Percentiles rank a stretch among this genome's conserved stretches.
phyloP scores from a whole-genome alignment of 2,113 vertebrate species.

The Zonotrichia leucophrys region DNA sequence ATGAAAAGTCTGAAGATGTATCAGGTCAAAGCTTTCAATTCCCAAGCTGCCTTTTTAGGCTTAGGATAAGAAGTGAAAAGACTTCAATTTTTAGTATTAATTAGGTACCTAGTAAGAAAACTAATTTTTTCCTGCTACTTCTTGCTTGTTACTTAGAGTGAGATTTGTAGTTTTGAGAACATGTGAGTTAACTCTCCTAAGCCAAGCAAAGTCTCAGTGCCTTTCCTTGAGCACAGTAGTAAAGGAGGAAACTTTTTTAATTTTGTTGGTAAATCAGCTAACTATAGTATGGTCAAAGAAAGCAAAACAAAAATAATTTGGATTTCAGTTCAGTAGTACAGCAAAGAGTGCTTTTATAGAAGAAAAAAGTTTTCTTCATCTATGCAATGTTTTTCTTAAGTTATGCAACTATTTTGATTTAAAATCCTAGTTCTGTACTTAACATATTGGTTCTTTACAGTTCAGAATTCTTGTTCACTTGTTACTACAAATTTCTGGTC shows the following conservation, averaged over 20 bases:
- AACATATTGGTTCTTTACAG: background rate
- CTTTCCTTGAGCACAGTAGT: background rate
- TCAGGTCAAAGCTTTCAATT: background rate
- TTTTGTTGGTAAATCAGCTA: background rate
- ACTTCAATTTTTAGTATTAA: background rate
- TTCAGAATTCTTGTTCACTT: background rate
- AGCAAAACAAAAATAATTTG: background rate
- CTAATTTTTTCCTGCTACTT: rapidly evolving
- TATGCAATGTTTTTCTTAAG: background rate
- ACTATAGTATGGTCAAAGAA: background rate
- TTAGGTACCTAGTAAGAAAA: background rate
- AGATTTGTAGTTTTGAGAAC: background rate
- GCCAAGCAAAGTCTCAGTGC: background rate
- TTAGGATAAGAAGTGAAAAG: background rate
- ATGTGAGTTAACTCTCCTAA: background rate
- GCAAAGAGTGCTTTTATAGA: background rate
- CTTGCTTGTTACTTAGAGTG: background rate
- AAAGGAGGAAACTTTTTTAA: background rate
- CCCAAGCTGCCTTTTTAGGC: background rate
- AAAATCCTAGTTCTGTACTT: background rate
- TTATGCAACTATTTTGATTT: background rate
- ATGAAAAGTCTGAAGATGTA: background rate
- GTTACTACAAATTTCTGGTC: background rate
- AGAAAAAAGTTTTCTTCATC: background rate
- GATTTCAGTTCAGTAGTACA: background rate